Evolutionary conservation across 2,888 invertebrate species (phyloP), one percentile per base, ranked within the genome.

Genomic region (Lithophane ornitopus): DNA sequence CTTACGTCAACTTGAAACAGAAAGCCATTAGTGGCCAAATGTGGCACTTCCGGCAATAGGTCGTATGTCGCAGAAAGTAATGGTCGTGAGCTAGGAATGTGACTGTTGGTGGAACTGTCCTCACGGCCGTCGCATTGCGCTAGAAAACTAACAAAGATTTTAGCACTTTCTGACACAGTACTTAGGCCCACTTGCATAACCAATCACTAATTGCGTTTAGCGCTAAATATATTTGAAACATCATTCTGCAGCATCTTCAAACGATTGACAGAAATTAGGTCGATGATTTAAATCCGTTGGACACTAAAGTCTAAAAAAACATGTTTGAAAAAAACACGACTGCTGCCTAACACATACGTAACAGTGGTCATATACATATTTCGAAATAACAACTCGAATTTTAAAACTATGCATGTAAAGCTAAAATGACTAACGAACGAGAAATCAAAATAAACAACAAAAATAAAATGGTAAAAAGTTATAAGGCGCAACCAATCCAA

Each of bases 61-160:
- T 91, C 91, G 89, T 92, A 92, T 91, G 87, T 93, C 90, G 89
- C 80, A 52, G 74, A 82, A 89, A 87, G 80, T 90, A 87, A 90
- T 90, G 83, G 80, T 63, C 52, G 61, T 85, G 72, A 75, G 76
- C 39, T 70, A 72, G 76, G 82, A 84, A 87, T 87, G 79, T 82
- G 84, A 84, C 75, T 76, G 14, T 65, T 78, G 76, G 74, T 82
- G 34, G 61, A 68, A 65, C 74, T 69, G 61, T 66, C 56, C 54
- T 56, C 46, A 19, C 34, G 14, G n/a, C 0, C 44, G 56, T 39
- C 71, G 61, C 59, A 54, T 63, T 61, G 59, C 61, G 61, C 39
- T 49, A 34, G 7, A 41, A 66, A 61, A 2, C 22, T 19, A 6
- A 34, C 4, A 7, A 11, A 46, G 1, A 44, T 46, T 56, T 16